Evolutionary conservation across 2,113 vertebrate species (phyloP).

Genomic region (Mus spicilegus): DNA sequence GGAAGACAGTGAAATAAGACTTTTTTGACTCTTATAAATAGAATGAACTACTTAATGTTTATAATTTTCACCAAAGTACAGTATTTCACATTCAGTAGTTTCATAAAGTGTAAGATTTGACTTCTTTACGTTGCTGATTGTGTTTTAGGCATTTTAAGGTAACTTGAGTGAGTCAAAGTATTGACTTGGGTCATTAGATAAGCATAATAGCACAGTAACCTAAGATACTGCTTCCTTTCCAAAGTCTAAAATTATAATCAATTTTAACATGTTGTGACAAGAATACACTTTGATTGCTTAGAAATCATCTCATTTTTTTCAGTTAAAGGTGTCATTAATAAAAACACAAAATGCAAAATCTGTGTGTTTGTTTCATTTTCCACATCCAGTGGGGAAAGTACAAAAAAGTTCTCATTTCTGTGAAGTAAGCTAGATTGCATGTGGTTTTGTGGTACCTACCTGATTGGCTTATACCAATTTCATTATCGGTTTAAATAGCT

Average conservation of each 20-base stretch:
- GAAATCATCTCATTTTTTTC: background rate
- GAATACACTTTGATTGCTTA: constrained; percentile 50
- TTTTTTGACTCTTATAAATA: constrained; percentile 50
- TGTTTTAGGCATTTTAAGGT: constrained; percentile 64
- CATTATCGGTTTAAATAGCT: constrained; percentile 41
- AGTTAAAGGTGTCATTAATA: constrained; percentile 32
- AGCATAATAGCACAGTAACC: constrained; percentile 21
- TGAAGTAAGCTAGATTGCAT: constrained; percentile 23
- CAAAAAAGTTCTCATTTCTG: constrained; percentile 2
- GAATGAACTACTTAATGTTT: background rate
- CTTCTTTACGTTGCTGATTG: constrained; percentile 24
- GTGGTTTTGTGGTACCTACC: background rate
- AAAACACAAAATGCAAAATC: background rate
- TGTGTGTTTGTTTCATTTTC: background rate
- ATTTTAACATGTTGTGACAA: background rate
- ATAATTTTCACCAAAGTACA: constrained; percentile 60
- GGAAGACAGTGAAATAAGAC: background rate
- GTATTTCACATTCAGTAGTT: constrained; percentile 13
- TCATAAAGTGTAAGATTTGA: background rate
- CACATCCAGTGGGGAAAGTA: background rate
- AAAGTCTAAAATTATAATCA: constrained; percentile 47
- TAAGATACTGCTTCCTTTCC: constrained; percentile 36
- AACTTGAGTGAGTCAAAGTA: constrained; percentile 15
- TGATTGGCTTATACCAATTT: constrained; percentile 17
- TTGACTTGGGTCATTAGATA: constrained; percentile 47